Base-by-base conservation (phyloP, 2,113 vertebrate species). In the Butorides virescens region DNA sequence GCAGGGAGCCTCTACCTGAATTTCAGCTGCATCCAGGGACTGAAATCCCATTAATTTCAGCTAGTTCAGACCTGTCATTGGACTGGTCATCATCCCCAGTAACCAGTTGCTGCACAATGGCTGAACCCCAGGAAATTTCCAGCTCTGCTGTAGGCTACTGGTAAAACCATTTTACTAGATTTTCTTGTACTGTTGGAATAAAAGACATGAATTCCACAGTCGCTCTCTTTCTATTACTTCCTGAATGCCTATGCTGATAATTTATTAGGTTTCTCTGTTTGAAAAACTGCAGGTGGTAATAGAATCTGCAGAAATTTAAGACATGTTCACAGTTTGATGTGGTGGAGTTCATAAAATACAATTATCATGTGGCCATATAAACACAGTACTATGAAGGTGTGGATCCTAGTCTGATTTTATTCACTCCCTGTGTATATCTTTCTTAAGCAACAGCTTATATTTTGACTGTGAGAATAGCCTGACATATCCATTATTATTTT, bases 271-370 rank as follows among this genome's bases (percentile, higher is more conserved):
- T 93, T 85, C 70, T 74, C 71, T 88, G 42, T 85, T 85, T 92
- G 92, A 91, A 95, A 91, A 92, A 30, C 93, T 85, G 71, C 91
- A 91, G 87, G 89, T 94, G 66, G 81, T 70, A 95, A 97, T 88
- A 89, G 91, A 95, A 85, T 73, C 86, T 66, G 46, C n/a, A 91
- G 91, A 95, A 93, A 73, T 75, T 81, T 88, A 91, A 93, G 77
- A 88, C 37, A 37, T 13, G 5, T 79, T 95, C 95, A 83, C 91
- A 92, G 89, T 90, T 67, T 95, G 89, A 90, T 63, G n/a, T 59
- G 32, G 21, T 62, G 15, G 32, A 88, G 90, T 80, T 95, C 62
- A 79, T 93, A 94, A 92, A 96, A 93, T 52, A 76, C 50, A 96
- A 95, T 95, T 95, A 92, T 71, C 14, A 3, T 62, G 21, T 44